These are phyloP conservation scores for Montipora sp. DNA, from an alignment of 64 coral and sea anemone species.

Conservation along the genomic window DNA sequence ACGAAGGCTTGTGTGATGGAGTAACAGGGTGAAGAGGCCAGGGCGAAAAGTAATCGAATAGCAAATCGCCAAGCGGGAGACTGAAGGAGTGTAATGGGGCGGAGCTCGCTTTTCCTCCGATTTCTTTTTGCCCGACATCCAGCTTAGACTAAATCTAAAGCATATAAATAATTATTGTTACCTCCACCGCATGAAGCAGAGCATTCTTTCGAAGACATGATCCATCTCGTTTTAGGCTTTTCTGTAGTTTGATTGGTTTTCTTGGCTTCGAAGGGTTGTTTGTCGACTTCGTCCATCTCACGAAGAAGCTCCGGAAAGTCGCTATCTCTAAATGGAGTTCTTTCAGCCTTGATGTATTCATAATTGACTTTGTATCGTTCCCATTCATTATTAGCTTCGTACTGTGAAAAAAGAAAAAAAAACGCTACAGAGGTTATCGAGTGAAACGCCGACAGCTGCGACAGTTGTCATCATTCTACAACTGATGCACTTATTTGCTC, in stretches of 20 bases:
- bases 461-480: too few species aligned
- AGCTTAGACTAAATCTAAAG: too few species aligned
- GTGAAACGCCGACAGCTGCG: too few species aligned
- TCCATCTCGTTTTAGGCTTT: background rate
- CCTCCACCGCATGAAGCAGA: background rate
- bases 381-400: background rate
- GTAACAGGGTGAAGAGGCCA: too few species aligned
- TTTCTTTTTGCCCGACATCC: too few species aligned
- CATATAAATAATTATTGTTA: background rate
- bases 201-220: background rate
- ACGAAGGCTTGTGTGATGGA: too few species aligned
- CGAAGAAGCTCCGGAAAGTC: constrained; percentile 26
- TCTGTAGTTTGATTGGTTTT: background rate
- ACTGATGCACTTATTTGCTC: too few species aligned
- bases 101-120: too few species aligned
- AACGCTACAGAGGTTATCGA: background rate
- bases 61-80: too few species aligned
- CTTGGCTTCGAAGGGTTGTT: background rate
- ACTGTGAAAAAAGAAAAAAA: background rate
- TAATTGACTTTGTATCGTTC: constrained; percentile 9
- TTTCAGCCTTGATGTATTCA: background rate
- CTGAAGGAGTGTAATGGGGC: too few species aligned
- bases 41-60: too few species aligned
- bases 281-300: constrained; percentile 5
- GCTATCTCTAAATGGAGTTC: background rate